Percentiles rank a stretch among this genome's conserved stretches.
Evolutionary conservation across 37 sponge, comb jelly and placozoan species (phyloP).

Genomic region (Halisarca cf. caerulea): DNA sequence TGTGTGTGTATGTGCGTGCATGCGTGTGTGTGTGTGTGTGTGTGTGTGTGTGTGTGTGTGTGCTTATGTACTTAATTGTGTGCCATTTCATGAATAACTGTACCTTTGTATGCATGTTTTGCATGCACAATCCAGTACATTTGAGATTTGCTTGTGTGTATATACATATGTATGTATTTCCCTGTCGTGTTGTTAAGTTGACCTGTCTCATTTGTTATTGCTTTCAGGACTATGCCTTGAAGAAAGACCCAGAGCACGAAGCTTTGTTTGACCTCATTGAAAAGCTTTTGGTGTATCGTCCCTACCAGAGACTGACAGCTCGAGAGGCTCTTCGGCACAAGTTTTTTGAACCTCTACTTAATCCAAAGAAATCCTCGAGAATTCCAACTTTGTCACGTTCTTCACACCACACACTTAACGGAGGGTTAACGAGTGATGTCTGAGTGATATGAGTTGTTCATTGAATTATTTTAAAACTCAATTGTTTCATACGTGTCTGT

Average conservation of each 20-base stretch:
- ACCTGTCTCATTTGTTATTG: constrained; percentile 5
- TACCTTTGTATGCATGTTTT: too few species aligned
- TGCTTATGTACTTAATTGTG: not conserved
- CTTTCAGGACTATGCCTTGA: constrained; percentile 64
- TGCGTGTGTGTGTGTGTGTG: not conserved
- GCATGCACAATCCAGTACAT: not conserved
- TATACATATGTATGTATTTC: not conserved
- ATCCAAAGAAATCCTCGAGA: not conserved
- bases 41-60: not conserved
- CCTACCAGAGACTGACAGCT: constrained; percentile 82
- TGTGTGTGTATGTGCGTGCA: not conserved
- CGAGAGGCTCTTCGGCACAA: constrained; percentile 81
- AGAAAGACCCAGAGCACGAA: constrained; percentile 62
- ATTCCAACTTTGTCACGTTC: not conserved
- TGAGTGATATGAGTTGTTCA: not conserved
- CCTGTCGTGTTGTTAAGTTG: not conserved
- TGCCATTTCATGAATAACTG: not conserved
- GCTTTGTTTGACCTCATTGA: constrained; percentile 91
- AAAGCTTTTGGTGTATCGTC: constrained; percentile 78
- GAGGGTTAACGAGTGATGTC: constrained; percentile 23
- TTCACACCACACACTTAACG: not conserved
- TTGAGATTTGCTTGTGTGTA: not conserved
- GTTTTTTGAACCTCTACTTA: constrained; percentile 67
- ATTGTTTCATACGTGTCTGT: too few species aligned
- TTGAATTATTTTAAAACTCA: too few species aligned